A percentile compares a stretch with the other conserved stretches of the same genome.
These are phyloP conservation scores for Thomomys bottae DNA, from an alignment of 2,113 vertebrate genomes.

Conservation along the genomic window DNA sequence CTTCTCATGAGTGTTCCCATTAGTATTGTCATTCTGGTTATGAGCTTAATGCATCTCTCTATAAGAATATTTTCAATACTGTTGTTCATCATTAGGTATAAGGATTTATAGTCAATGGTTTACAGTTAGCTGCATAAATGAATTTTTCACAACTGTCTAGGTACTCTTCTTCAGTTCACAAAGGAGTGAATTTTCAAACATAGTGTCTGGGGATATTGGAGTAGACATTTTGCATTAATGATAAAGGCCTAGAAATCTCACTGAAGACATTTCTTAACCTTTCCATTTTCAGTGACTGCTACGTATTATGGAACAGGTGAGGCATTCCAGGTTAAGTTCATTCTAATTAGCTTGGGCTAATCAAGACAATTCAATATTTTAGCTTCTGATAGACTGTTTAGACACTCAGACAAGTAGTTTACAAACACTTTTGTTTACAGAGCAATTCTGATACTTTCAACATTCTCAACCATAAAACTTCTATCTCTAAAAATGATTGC, in stretches of 20 bases:
- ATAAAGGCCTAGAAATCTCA: not conserved
- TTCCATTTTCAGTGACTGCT: not conserved
- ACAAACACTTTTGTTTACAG: not conserved
- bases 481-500: not conserved
- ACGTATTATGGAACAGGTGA: not conserved
- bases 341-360: not conserved
- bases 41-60: conserved; percentile 11
- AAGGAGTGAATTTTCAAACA: not conserved
- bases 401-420: not conserved
- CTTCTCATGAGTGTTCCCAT: not conserved
- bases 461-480: not conserved
- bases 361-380: not conserved
- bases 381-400: not conserved
- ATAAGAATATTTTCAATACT: not conserved
- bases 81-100: not conserved
- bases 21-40: not conserved
- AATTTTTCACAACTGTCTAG: not conserved
- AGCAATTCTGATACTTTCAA: not conserved
- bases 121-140: not conserved
- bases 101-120: not conserved
- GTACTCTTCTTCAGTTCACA: not conserved
- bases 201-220: not conserved
- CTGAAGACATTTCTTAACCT: conserved; percentile 21
- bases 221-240: not conserved
- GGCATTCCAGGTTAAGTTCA: not conserved